Percentiles rank a stretch among this genome's conserved stretches.
Evolutionary conservation across 2,797 vertebrate species (phyloP).

Genomic region (Pygocentrus nattereri): DNA sequence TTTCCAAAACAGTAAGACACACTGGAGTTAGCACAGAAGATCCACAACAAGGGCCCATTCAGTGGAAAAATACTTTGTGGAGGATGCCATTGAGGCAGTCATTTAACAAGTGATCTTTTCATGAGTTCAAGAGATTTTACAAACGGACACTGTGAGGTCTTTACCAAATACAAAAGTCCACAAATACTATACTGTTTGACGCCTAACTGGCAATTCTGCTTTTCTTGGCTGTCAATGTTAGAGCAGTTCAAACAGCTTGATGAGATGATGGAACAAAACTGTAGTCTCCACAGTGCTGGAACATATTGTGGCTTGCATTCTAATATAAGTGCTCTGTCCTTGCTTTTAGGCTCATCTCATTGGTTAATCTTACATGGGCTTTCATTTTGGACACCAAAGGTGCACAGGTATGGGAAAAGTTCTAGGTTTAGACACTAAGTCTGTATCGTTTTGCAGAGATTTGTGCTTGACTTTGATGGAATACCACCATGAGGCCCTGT

Average conservation of each 20-base stretch:
- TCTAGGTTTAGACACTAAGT: too few species aligned
- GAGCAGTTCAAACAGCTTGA: not conserved
- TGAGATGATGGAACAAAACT: slow-evolving; percentile 3
- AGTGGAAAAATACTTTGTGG: slow-evolving; percentile 4
- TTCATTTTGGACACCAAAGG: not conserved
- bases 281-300: not conserved
- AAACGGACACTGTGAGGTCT: not conserved
- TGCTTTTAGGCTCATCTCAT: not conserved
- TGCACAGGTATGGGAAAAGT: too few species aligned
- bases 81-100: not conserved
- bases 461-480: not conserved
- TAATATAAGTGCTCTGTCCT: not conserved
- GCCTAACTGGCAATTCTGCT: not conserved
- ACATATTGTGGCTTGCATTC: not conserved
- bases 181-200: not conserved
- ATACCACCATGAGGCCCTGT: not conserved
- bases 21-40: not conserved
- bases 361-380: not conserved
- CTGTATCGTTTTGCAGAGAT: not conserved
- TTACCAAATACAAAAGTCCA: not conserved
- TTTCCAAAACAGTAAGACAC: not conserved
- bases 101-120: slow-evolving; percentile 22
- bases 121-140: not conserved
- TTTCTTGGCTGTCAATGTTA: not conserved
- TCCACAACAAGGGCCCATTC: slow-evolving; percentile 1